Evolutionary conservation across 1,140 invertebrate species (phyloP), one percentile per base, ranked within the genome.

Genomic region (Tetragonula clypearis): DNA sequence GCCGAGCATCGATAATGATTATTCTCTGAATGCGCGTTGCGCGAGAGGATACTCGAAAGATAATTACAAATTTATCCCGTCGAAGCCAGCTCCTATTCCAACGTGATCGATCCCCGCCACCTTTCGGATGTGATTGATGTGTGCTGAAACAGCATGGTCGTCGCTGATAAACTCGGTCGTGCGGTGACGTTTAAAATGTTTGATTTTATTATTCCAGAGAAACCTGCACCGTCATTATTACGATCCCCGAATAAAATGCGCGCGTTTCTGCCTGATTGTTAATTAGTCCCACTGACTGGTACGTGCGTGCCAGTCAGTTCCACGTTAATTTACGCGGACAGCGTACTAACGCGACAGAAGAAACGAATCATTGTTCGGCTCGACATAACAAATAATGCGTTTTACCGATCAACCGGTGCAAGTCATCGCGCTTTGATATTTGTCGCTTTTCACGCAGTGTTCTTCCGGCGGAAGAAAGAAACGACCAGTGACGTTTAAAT

Each of bases 121-220:
- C 91, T 97, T 96, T 90, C 97, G 96, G 93, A 99, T 98, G 95
- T 99, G 97, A 96, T 99, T 98, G 93, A 99, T 98, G 95, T 99
- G 98, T 90, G 98, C 98, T 99, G 96, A 92, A 96, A 96, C 94
- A 86, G 75, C 73, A 82, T 65, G 56, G 55, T 35, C n/a, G 26
- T 55, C n/a, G 35, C 85, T 85, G 74, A 82, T 85, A 80, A 85
- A 79, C 76, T 58, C 62, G 65, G 5, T 30, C 56, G 68, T 19
- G 11, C 4, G 23, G 41, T 56, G 56, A 8, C 19, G 19, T 49
- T 78, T 78, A 23, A 78, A 83, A 78, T 69, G 74, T 53, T 35
- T 53, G 30, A 69, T 78, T 83, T 60, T 68, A 71, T 83, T 83
- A 78, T 77, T 30, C 9, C 4, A 49, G 41, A 49, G 8, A 35